A percentile compares a stretch with the other conserved stretches of the same genome.
These are phyloP conservation scores for Drosophila mercatorum DNA, from an alignment of 2,888 invertebrate genomes.

Conservation along the genomic window DNA sequence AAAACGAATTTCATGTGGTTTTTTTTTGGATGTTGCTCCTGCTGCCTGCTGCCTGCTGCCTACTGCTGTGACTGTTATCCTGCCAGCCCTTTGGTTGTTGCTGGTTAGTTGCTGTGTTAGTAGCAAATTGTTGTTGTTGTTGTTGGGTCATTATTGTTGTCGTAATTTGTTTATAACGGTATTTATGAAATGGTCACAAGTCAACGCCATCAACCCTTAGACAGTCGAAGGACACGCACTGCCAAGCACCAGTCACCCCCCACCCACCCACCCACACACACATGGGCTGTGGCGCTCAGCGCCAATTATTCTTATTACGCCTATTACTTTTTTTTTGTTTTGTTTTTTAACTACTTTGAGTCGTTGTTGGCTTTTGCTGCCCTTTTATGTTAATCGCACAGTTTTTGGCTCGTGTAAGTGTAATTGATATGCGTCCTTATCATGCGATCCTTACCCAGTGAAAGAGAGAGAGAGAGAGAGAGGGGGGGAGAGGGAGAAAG, in stretches of 20 bases:
- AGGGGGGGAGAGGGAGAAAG: neutral
- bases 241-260: neutral
- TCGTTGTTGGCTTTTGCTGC: conserved; percentile 54
- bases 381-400: conserved; percentile 79
- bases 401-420: conserved; percentile 79
- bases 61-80: conserved; percentile 53
- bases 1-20: conserved; percentile 58
- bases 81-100: conserved; percentile 45
- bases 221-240: conserved; percentile 61
- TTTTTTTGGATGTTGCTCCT: neutral
- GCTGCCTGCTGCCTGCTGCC: conserved; percentile 20
- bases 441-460: conserved; percentile 72
- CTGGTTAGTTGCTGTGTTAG: conserved; percentile 35
- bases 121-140: conserved; percentile 21
- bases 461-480: neutral
- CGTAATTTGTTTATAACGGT: conserved; percentile 80
- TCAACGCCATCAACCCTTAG: conserved; percentile 73
- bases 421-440: conserved; percentile 82
- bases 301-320: conserved; percentile 82
- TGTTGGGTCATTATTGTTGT: conserved; percentile 68
- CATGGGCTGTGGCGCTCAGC: conserved; percentile 44
- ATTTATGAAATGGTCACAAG: conserved; percentile 83
- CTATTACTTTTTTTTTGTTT: conserved; percentile 66
- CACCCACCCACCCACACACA: conserved; percentile 19
- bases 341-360: conserved; percentile 64